Percentiles rank a stretch among this genome's conserved stretches.
These are phyloP conservation scores for Salpingus planirostris DNA, from an alignment of 2,888 invertebrate species.

Conservation along the genomic window DNA sequence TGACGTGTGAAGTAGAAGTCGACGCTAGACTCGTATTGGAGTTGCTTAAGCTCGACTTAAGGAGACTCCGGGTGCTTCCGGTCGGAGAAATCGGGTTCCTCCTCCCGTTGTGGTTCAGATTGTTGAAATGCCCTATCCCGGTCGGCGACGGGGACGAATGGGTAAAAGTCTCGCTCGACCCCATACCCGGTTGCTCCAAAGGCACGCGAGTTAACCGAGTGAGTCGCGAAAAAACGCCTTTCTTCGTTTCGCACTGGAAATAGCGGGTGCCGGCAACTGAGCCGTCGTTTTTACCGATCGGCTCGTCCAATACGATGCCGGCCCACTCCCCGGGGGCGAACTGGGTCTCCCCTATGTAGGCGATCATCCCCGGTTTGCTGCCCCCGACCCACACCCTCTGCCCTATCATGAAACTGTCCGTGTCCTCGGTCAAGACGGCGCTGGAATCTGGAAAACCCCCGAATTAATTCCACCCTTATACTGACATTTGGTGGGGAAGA, in stretches of 20 bases:
- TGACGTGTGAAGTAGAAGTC: conserved; percentile 37
- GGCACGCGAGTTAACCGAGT: conserved; percentile 74
- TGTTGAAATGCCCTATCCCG: no score
- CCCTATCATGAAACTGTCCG: conserved; percentile 93
- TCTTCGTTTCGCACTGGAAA: conserved; percentile 87
- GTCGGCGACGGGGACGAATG: conserved; percentile 29
- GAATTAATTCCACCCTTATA: background rate
- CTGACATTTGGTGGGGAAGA: no score
- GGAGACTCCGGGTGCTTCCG: conserved; percentile 30
- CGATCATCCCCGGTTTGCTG: conserved; percentile 83
- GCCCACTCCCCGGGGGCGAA: conserved; percentile 99
- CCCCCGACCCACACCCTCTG: conserved; percentile 92
- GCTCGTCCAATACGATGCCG: conserved; percentile 91
- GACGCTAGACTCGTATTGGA: conserved; percentile 46
- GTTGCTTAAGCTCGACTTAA: conserved; percentile 35
- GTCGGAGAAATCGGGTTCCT: conserved; percentile 35
- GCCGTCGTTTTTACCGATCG: conserved; percentile 96
- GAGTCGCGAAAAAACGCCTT: conserved; percentile 88
- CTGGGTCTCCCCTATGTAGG: conserved; percentile 90
- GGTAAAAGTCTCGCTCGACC: conserved; percentile 30
- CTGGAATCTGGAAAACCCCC: conserved; percentile 62
- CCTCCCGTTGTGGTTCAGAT: conserved; percentile 29
- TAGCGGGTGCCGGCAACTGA: conserved; percentile 86
- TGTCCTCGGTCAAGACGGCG: conserved; percentile 75
- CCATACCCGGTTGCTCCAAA: conserved; percentile 45